phyloP scores from a whole-genome alignment of 2,797 vertebrate species.

The Carcharodon carcharias region DNA sequence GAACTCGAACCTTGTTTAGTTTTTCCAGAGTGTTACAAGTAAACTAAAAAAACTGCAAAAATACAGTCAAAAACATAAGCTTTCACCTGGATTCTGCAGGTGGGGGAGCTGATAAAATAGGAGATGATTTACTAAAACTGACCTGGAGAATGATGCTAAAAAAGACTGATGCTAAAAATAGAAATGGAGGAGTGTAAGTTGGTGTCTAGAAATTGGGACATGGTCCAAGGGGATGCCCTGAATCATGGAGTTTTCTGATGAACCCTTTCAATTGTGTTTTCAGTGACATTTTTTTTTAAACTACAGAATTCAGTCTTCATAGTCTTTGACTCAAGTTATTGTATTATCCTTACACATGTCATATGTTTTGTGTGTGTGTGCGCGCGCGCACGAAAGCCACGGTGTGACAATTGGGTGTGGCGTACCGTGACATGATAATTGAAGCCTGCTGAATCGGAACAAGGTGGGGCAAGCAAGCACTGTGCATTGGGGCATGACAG shows the following conservation, averaged over 20 bases:
- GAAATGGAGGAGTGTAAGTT: neutral
- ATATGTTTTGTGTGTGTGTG: neutral
- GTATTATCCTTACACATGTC: neutral
- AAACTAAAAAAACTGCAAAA: neutral
- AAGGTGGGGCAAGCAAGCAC: neutral
- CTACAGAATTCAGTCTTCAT: neutral
- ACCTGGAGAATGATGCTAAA: neutral
- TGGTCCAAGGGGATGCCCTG: neutral
- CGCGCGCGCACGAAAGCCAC: no score
- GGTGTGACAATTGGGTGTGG: neutral
- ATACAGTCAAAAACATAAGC: neutral
- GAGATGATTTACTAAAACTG: neutral
- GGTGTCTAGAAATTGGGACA: neutral
- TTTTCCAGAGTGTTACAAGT: neutral
- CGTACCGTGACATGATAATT: neutral
- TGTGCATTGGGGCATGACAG: neutral
- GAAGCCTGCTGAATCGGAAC: neutral
- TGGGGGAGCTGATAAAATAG: neutral
- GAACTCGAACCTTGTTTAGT: neutral
- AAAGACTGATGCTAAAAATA: neutral
- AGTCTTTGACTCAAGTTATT: neutral
- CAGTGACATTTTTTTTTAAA: neutral
- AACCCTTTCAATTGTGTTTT: neutral
- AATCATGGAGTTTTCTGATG: neutral
- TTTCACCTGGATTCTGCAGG: neutral